Conservation (phyloP, 2,888 invertebrate species). For the Ochropleura leucogaster region DNA sequence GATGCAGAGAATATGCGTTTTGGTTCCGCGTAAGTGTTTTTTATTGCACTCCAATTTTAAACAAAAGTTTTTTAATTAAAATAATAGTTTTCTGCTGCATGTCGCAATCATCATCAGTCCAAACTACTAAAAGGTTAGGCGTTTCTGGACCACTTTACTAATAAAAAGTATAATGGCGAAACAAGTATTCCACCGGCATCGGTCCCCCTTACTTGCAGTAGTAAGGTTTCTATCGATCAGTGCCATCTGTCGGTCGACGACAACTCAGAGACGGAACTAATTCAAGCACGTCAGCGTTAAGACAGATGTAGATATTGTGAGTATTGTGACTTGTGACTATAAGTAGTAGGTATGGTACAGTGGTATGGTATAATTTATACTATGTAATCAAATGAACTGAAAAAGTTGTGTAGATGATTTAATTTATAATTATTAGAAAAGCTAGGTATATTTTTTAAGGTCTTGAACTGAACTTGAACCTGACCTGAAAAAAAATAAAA, state of each 20-base stretch:
- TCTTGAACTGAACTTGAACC: no score
- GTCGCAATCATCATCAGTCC: neutral
- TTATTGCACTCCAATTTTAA: neutral
- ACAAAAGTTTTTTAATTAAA: neutral
- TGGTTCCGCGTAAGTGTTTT: neutral
- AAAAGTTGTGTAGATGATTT: no score
- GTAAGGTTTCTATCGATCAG: constrained; percentile 41
- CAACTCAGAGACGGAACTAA: neutral
- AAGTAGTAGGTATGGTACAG: no score
- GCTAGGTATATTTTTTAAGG: no score
- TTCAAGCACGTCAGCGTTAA: neutral
- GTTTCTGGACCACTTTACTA: constrained; percentile 9
- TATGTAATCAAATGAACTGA: no score
- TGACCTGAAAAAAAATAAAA: no score
- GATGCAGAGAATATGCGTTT: neutral
- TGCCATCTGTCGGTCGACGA: constrained; percentile 42
- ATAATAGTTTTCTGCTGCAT: neutral
- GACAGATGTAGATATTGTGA: no score
- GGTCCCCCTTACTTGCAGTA: neutral
- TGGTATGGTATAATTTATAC: no score
- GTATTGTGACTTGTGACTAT: no score
- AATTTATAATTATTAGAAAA: no score
- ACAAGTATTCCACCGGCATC: neutral
- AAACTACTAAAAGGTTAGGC: neutral
- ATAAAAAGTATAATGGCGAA: constrained; percentile 1